Evolutionary conservation across 2,888 invertebrate genomes (phyloP).

Genomic region (Tetheella fluctuosa): DNA sequence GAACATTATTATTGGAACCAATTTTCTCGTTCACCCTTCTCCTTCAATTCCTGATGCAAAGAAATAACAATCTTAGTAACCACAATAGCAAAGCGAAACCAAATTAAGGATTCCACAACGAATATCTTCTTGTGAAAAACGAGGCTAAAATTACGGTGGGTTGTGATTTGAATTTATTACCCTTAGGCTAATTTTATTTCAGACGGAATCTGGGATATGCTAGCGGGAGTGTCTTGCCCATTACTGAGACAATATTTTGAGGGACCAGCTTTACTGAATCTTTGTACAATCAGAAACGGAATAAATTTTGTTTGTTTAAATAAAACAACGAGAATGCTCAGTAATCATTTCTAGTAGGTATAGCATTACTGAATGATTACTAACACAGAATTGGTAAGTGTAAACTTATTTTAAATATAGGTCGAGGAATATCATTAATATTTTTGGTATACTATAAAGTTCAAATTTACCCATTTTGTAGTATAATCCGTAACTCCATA

Average conservation of each 20-base stretch:
- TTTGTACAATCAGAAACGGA: conserved; percentile 63
- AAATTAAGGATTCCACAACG: conserved; percentile 77
- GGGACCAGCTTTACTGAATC: conserved; percentile 51
- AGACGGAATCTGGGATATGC: conserved; percentile 56
- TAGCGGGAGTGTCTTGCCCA: conserved; percentile 52
- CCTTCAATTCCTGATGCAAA: conserved; percentile 40
- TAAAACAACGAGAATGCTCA: conserved; percentile 3
- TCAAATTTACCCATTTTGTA: background rate
- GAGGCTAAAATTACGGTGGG: conserved; percentile 73
- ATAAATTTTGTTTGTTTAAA: conserved; percentile 34
- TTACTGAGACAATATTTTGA: conserved; percentile 69
- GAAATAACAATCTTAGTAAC: conserved; percentile 65
- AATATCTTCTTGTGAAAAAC: conserved; percentile 76
- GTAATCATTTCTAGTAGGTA: background rate
- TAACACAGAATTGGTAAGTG: background rate
- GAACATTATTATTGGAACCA: conserved; percentile 30
- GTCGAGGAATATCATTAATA: too few relatives aligned
- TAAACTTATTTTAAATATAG: background rate
- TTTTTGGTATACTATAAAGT: too few relatives aligned
- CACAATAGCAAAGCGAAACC: conserved; percentile 74
- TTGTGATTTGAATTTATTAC: conserved; percentile 83
- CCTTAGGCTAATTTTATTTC: conserved; percentile 79
- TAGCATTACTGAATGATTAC: too few relatives aligned
- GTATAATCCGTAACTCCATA: background rate
- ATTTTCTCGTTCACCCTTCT: conserved; percentile 36